Percentiles rank a stretch among this genome's conserved stretches.
phyloP scores from a whole-genome alignment of 2,113 vertebrate species.

The Panurus biarmicus region DNA sequence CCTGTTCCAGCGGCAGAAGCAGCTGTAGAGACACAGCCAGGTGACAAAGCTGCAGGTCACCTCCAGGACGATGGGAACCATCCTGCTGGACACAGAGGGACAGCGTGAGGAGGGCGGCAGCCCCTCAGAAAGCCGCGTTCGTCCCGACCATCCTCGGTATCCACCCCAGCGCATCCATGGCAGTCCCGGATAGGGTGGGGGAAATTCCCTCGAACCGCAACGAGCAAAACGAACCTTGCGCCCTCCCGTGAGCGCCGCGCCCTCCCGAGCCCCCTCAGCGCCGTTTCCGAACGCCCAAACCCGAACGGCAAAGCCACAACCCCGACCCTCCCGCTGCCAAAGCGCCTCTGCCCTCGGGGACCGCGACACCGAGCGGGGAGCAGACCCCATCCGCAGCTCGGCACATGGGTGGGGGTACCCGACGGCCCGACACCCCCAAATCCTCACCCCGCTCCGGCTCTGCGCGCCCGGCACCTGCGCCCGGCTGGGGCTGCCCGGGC shows the following conservation, averaged over 20 bases:
- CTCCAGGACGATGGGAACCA: slow-evolving; percentile 46
- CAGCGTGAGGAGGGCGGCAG: background rate
- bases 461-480: background rate
- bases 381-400: background rate
- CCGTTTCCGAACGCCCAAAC: background rate
- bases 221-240: accelerated
- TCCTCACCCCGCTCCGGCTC: background rate
- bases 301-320: background rate
- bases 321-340: background rate
- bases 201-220: background rate
- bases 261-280: background rate
- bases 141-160: accelerated
- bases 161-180: accelerated
- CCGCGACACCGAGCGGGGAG: accelerated
- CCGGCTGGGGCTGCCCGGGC: background rate
- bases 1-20: slow-evolving; percentile 64
- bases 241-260: accelerated
- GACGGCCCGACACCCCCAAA: too few relatives aligned
- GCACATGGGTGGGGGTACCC: background rate
- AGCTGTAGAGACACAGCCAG: slow-evolving; percentile 77
- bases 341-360: background rate
- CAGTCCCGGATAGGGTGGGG: accelerated
- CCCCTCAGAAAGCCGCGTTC: background rate
- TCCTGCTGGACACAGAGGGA: slow-evolving; percentile 38
- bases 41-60: slow-evolving; percentile 66